Percentiles rank a stretch among this genome's conserved stretches.
phyloP scores from a whole-genome alignment of 2,113 vertebrate species.

The Crypturellus undulatus region DNA sequence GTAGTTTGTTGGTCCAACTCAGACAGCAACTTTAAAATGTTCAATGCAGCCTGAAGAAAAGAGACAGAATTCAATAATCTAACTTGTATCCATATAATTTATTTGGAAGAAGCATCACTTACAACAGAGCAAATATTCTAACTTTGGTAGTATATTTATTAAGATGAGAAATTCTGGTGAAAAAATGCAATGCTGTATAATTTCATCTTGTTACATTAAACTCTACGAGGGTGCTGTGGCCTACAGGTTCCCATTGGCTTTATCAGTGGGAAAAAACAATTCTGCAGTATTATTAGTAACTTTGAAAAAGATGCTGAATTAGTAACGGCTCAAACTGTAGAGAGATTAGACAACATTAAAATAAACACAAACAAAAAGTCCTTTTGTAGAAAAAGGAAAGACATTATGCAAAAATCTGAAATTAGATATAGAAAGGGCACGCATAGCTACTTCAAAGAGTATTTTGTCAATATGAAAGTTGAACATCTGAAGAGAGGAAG shows the following conservation, averaged over 20 bases:
- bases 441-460: neutral
- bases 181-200: neutral
- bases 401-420: neutral
- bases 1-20: slow-evolving; percentile 93
- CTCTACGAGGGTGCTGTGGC: neutral
- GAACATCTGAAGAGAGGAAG: neutral
- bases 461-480: neutral
- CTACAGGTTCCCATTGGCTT: neutral
- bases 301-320: neutral
- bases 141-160: neutral
- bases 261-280: neutral
- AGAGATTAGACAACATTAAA: neutral
- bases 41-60: slow-evolving; percentile 89
- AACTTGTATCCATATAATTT: neutral
- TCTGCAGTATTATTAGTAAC: neutral
- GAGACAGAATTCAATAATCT: slow-evolving; percentile 5
- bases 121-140: neutral
- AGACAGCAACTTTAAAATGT: slow-evolving; percentile 96
- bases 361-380: neutral
- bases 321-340: neutral
- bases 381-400: neutral
- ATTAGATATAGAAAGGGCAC: neutral
- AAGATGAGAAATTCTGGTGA: neutral
- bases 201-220: neutral
- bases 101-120: neutral